Percentiles rank a stretch among this genome's conserved stretches.
phyloP scores from a whole-genome alignment of 2,113 vertebrate genomes.

The Anas platyrhynchos region DNA sequence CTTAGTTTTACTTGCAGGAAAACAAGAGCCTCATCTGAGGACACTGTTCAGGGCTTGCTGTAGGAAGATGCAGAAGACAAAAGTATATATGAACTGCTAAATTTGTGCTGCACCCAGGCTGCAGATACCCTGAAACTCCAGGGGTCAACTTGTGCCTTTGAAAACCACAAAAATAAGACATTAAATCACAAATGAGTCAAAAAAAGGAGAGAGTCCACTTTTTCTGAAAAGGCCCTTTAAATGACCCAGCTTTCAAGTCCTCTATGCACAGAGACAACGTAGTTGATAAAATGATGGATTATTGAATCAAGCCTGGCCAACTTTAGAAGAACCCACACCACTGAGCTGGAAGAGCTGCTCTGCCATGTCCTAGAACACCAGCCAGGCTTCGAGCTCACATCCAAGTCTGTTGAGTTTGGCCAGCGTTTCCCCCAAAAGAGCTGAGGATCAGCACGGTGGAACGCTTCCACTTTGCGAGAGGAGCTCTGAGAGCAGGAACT shows the following conservation, averaged over 20 bases:
- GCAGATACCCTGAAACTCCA: neutral
- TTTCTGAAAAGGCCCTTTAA: neutral
- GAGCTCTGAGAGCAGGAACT: neutral
- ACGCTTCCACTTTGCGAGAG: neutral
- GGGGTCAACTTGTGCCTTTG: neutral
- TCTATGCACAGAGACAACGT: neutral
- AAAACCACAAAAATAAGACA: neutral
- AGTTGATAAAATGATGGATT: conserved; percentile 7
- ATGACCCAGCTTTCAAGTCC: neutral
- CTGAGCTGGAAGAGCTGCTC: neutral
- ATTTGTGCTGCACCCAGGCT: neutral
- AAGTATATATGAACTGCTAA: neutral
- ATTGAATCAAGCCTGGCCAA: neutral
- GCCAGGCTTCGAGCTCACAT: neutral
- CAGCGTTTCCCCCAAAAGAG: neutral
- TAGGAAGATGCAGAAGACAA: neutral
- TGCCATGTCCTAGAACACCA: neutral
- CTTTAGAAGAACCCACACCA: neutral
- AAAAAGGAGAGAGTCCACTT: neutral
- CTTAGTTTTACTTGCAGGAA: neutral
- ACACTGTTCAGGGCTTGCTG: neutral
- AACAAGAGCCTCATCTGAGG: neutral
- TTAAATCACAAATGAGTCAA: neutral
- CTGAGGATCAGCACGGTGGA: neutral
- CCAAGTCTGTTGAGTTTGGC: neutral